Base-by-base conservation (phyloP, 2,113 vertebrate genomes). In the Callospermophilus lateralis region DNA sequence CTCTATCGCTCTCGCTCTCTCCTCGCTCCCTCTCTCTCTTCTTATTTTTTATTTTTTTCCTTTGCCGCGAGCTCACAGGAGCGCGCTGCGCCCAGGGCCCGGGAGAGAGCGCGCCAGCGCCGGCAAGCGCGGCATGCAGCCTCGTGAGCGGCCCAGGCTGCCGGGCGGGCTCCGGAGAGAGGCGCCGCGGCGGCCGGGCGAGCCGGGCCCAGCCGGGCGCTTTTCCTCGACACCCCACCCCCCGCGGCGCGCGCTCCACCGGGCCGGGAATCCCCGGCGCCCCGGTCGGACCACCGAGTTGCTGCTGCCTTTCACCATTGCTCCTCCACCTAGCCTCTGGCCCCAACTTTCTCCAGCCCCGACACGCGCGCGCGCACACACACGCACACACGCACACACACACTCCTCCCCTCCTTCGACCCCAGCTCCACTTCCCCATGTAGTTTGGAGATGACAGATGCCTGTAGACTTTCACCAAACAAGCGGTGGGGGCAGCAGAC, bases 401-500 rank as follows among this genome's bases (percentile, higher is more conserved):
- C 93, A 68, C 89, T 48, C 84, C 83, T 83, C 79, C 95, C 65
- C 86, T 95, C 67, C 95, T 86, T 92, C 34, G 78, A 97, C 96
- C 97, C 93, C 63, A 34, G 96, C 81, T 94, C 94, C 92, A 97
- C 97, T 97, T 97, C 93, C 91, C 83, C 15, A 15, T 95, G 97
- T 97, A 98, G 98, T 98, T 98, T 97, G 96, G 94, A 97, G 93
- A 97, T 89, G 96, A 98, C 98, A 98, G 98, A 98, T 96, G 98
- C 97, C 97, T 91, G 97, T 96, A 97, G 98, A 98, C 98, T 98
- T 98, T 85, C 98, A 96, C 97, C 97, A 94, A 98, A 96, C 98
- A 98, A 98, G 98, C 98, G 92, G 97, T 97, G 98, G 98, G 98
- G 98, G 98, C 98, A 98, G 98, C 98, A 99, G 97, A 97, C 98